Evolutionary conservation across 2,113 vertebrate genomes (phyloP).

Genomic region (Pedetes capensis): DNA sequence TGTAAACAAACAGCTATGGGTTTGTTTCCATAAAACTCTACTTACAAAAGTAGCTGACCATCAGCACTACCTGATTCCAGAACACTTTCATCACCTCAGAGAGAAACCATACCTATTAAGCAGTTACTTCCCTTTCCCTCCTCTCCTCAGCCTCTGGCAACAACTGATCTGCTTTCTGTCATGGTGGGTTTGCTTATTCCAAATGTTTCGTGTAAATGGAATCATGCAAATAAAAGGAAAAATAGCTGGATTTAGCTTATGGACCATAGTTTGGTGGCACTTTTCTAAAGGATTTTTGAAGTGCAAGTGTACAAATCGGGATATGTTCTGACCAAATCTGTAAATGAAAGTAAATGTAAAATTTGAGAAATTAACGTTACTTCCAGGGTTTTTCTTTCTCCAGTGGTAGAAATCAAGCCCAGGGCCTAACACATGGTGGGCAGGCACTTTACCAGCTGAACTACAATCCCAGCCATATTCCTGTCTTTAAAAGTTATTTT

Average conservation of each 20-base stretch:
- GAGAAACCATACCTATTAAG: not conserved
- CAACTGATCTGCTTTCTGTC: not conserved
- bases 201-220: not conserved
- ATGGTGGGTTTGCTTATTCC: not conserved
- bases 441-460: too few species aligned
- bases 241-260: not conserved
- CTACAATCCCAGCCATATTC: too few species aligned
- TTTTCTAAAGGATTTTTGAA: not conserved
- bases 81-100: not conserved
- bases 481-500: not conserved
- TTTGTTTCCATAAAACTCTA: not conserved
- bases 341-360: not conserved
- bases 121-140: not conserved
- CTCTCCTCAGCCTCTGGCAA: not conserved
- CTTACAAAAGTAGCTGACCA: not conserved
- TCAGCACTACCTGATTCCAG: not conserved
- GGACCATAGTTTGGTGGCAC: not conserved
- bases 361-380: not conserved
- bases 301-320: not conserved
- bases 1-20: not conserved
- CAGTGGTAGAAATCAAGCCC: too few species aligned
- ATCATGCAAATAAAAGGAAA: not conserved
- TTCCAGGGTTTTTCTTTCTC: too few species aligned
- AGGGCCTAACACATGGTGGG: too few species aligned
- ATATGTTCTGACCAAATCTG: not conserved